Evolutionary conservation across 2,113 vertebrate species (phyloP).

Genomic region (Ascaphus truei): DNA sequence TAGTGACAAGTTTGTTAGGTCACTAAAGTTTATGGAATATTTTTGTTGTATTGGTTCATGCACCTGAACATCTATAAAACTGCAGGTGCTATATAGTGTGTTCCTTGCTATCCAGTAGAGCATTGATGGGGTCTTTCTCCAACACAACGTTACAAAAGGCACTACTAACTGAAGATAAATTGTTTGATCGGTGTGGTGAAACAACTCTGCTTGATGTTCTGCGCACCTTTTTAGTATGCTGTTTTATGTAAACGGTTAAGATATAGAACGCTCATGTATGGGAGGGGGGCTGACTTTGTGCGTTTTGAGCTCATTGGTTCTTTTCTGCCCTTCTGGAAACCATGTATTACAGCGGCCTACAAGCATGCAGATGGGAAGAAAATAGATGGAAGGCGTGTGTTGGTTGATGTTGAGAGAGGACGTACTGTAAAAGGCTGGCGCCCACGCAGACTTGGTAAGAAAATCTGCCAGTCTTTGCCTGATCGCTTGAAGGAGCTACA

Average conservation of each 20-base stretch:
- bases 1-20: too few relatives aligned
- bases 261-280: conserved; percentile 3
- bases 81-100: not conserved
- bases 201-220: conserved; percentile 6
- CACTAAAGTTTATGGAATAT: too few relatives aligned
- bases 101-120: not conserved
- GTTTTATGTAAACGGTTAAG: not conserved
- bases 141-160: not conserved
- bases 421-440: conserved; percentile 90
- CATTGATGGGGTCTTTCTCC: not conserved
- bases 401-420: conserved; percentile 89
- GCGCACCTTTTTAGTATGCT: not conserved
- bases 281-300: conserved; percentile 26
- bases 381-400: conserved; percentile 83
- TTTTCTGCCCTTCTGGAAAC: conserved; percentile 45
- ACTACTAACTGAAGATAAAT: not conserved
- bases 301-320: conserved; percentile 32
- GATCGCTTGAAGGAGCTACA: not conserved
- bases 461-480: not conserved
- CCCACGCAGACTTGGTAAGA: conserved; percentile 81
- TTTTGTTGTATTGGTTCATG: too few relatives aligned
- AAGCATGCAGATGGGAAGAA: conserved; percentile 94
- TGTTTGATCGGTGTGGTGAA: conserved; percentile 7
- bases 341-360: conserved; percentile 81
- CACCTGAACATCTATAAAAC: too few relatives aligned